A percentile compares a stretch with the other conserved stretches of the same genome.
Evolutionary conservation across 2,888 invertebrate genomes (phyloP).

Genomic region (Thymelicus acteon): DNA sequence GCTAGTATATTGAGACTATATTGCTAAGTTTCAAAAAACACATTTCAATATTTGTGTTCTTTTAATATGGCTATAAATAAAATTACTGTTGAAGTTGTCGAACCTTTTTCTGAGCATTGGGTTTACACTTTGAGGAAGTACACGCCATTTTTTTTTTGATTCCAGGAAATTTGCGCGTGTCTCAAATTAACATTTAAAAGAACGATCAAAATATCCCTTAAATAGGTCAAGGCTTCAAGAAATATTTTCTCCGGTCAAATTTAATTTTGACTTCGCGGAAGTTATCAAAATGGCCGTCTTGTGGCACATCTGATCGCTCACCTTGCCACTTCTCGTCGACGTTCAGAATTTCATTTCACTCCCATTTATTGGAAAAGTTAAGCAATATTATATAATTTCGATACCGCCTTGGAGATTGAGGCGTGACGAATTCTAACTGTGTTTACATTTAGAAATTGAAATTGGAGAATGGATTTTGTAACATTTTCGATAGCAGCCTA

Average conservation of each 20-base stretch:
- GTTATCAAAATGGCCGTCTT: slow-evolving; percentile 63
- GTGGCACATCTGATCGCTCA: slow-evolving; percentile 63
- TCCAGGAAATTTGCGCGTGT: no score
- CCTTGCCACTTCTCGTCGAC: slow-evolving; percentile 62
- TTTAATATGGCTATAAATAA: no score
- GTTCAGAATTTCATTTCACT: slow-evolving; percentile 78
- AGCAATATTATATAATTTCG: slow-evolving; percentile 62
- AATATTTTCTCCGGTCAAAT: slow-evolving; percentile 23
- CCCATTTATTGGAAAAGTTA: slow-evolving; percentile 81
- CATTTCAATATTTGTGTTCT: no score
- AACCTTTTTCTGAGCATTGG: no score
- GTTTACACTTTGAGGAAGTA: no score
- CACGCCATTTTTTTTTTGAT: no score
- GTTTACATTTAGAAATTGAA: slow-evolving; percentile 8
- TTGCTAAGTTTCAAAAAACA: no score
- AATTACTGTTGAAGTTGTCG: no score
- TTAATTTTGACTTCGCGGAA: slow-evolving; percentile 52
- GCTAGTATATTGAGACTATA: no score
- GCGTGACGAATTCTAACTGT: neutral
- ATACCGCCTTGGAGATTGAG: slow-evolving; percentile 45
- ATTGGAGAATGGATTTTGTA: neutral
- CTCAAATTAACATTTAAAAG: no score
- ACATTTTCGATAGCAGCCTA: no score
- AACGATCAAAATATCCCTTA: neutral
- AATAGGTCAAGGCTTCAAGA: slow-evolving; percentile 29